Conservation (phyloP, 2,797 vertebrate genomes). For the Thripadectes ignobilis region DNA sequence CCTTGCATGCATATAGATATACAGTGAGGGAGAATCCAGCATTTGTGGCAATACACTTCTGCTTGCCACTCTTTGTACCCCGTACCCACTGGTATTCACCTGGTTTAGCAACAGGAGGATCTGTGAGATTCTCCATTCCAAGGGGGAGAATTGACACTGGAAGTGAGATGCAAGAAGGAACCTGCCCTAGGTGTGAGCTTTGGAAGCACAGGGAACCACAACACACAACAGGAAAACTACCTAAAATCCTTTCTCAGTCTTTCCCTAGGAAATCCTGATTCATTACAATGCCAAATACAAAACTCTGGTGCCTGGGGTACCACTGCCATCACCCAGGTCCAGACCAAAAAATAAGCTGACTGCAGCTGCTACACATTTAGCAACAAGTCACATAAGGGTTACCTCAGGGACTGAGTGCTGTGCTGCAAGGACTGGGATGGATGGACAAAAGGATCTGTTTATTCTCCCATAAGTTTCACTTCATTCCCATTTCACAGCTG, state of each 20-base stretch:
- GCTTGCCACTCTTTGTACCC: fast-evolving
- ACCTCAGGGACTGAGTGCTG: background rate
- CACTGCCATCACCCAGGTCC: background rate
- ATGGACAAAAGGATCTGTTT: background rate
- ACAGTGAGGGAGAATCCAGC: background rate
- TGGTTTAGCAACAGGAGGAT: background rate
- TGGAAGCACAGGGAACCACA: background rate
- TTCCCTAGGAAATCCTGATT: background rate
- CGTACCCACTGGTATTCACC: fast-evolving
- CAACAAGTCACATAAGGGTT: background rate
- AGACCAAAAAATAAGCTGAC: background rate
- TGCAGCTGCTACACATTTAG: background rate
- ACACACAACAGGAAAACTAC: background rate
- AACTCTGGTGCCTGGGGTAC: background rate
- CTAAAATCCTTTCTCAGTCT: background rate
- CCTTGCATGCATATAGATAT: background rate
- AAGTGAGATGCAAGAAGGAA: background rate
- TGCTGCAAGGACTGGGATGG: background rate
- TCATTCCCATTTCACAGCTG: background rate
- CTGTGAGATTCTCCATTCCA: background rate
- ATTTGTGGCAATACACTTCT: background rate
- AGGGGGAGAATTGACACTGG: background rate
- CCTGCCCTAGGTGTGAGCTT: background rate
- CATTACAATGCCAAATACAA: background rate
- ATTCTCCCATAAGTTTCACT: background rate